Evolutionary conservation across 2,113 vertebrate genomes (phyloP).

Genomic region (Cebus imitator): DNA sequence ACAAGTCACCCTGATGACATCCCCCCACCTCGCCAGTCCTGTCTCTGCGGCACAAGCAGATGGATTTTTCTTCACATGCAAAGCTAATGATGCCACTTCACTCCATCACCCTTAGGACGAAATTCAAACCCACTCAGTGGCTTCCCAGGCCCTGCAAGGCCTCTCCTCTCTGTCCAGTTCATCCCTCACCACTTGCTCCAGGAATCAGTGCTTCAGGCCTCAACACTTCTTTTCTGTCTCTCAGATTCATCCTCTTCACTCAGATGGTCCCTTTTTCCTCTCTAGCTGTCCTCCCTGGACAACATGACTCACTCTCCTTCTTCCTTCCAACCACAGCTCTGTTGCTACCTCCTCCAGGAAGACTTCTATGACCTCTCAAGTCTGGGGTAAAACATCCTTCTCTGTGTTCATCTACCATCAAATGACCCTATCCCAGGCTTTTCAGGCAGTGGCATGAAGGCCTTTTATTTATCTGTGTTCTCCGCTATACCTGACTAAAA

Average conservation of each 20-base stretch:
- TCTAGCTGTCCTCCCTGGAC: neutral
- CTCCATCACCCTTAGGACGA: neutral
- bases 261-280: neutral
- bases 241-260: neutral
- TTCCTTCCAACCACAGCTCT: neutral
- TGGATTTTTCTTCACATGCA: neutral
- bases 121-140: neutral
- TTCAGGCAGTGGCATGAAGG: neutral
- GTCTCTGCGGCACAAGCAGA: neutral
- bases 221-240: neutral
- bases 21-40: rapidly evolving
- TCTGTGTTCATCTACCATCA: neutral
- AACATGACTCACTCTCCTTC: neutral
- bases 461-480: neutral
- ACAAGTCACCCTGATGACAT: too few relatives aligned
- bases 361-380: neutral
- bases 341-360: neutral
- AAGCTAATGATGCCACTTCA: neutral
- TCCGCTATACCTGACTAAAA: neutral
- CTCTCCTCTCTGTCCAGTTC: neutral
- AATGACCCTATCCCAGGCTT: neutral
- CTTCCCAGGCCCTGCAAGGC: neutral
- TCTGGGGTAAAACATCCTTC: neutral
- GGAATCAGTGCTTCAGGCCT: neutral
- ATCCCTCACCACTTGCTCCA: too few relatives aligned